Conservation (phyloP, 2,797 vertebrate genomes). For the Etheostoma nigrum region DNA sequence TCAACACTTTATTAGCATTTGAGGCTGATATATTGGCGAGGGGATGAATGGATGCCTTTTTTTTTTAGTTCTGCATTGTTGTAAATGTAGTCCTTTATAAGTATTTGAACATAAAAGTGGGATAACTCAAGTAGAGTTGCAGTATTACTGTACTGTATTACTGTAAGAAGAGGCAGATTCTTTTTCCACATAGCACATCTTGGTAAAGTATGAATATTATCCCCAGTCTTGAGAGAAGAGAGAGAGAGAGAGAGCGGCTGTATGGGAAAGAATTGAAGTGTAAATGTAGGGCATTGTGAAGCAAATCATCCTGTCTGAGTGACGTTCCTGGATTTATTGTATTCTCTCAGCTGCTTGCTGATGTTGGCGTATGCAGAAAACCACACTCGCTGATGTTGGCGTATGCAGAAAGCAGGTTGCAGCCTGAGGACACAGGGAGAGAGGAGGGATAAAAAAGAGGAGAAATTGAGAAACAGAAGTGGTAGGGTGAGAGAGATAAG, state of each 20-base stretch:
- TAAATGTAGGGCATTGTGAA: neutral
- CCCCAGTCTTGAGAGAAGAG: neutral
- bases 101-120: constrained; percentile 1
- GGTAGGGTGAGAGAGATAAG: constrained; percentile 41
- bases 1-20: constrained; percentile 13
- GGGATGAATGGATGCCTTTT: constrained; percentile 9
- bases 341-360: constrained; percentile 10
- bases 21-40: neutral
- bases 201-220: neutral
- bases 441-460: constrained; percentile 20
- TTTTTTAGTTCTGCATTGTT: neutral
- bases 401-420: constrained; percentile 32
- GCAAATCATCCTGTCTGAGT: constrained; percentile 34
- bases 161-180: neutral
- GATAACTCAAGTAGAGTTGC: neutral
- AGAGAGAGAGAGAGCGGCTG: neutral
- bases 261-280: constrained; percentile 2
- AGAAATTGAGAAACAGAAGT: constrained; percentile 19
- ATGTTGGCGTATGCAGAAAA: constrained; percentile 13
- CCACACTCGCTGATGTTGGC: constrained; percentile 5
- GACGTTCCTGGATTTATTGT: constrained; percentile 25
- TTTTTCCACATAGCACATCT: constrained; percentile 9
- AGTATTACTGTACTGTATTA: neutral
- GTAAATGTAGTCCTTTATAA: neutral
- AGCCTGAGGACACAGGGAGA: constrained; percentile 12